Conservation (phyloP, 2,888 invertebrate species). For the Caenorhabditis angaria region DNA sequence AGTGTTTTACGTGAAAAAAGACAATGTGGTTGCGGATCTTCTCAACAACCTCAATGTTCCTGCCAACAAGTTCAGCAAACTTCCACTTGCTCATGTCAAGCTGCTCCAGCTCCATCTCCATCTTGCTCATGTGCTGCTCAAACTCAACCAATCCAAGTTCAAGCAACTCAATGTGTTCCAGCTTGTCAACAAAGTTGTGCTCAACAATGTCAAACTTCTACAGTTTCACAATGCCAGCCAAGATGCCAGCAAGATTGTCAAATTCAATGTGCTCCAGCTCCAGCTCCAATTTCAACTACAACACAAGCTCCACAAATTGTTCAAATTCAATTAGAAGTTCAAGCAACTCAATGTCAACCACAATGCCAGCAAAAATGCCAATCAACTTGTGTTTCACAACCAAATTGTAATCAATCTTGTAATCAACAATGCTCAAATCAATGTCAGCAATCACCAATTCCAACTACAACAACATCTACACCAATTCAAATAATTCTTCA, state of each 20-base stretch:
- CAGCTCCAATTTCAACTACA: neutral
- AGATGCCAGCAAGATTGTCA: slow-evolving; percentile 34
- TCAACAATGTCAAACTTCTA: slow-evolving; percentile 32
- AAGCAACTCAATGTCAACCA: slow-evolving; percentile 26
- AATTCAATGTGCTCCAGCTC: slow-evolving; percentile 16
- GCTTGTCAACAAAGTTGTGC: slow-evolving; percentile 36
- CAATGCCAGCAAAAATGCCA: slow-evolving; percentile 15
- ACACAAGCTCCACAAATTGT: slow-evolving; percentile 37
- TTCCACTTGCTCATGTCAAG: slow-evolving; percentile 40
- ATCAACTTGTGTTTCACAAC: slow-evolving; percentile 5
- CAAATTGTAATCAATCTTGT: neutral
- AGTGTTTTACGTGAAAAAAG: slow-evolving; percentile 38
- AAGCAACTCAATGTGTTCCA: slow-evolving; percentile 29
- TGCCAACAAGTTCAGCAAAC: slow-evolving; percentile 43
- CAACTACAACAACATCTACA: slow-evolving; percentile 6
- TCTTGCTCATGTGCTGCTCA: slow-evolving; percentile 36
- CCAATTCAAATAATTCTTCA: slow-evolving; percentile 45
- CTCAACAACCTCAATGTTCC: slow-evolving; percentile 38
- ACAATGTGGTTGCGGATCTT: slow-evolving; percentile 40
- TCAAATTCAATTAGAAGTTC: slow-evolving; percentile 40
- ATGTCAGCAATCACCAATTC: neutral
- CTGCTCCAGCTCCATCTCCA: slow-evolving; percentile 32
- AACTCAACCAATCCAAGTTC: slow-evolving; percentile 35
- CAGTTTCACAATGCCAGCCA: slow-evolving; percentile 33
- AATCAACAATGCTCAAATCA: neutral